These are phyloP conservation scores for Cheilosia scutellata DNA, from an alignment of 2,888 invertebrate species.

Conservation along the genomic window DNA sequence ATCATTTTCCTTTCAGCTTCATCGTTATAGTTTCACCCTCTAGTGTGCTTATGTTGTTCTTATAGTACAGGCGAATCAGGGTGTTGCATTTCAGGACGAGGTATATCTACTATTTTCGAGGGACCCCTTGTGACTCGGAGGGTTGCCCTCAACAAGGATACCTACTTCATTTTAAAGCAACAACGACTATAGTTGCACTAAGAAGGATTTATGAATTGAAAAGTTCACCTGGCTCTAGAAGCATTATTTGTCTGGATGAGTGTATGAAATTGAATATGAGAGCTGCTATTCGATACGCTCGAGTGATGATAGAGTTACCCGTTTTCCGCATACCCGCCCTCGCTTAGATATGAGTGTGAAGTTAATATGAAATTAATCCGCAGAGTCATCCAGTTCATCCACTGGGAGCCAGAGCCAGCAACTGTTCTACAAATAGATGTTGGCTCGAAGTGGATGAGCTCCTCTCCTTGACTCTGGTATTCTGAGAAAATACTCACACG, in stretches of 20 bases:
- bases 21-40: neutral
- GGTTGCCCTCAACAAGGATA: neutral
- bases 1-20: neutral
- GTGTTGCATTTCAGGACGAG: slow-evolving; percentile 14
- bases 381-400: too few species aligned
- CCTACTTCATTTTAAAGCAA: neutral
- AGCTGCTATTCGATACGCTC: slow-evolving; percentile 8
- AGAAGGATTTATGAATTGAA: slow-evolving; percentile 2
- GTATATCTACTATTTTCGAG: neutral
- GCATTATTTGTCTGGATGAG: neutral
- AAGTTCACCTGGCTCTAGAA: slow-evolving; percentile 1
- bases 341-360: too few species aligned
- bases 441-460: too few species aligned
- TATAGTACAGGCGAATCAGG: neutral
- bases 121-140: neutral
- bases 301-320: slow-evolving; percentile 21
- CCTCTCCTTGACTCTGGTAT: too few species aligned
- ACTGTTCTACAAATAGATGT: too few species aligned
- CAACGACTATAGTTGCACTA: neutral
- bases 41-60: neutral
- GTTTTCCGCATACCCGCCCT: neutral
- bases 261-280: slow-evolving; percentile 18
- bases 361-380: too few species aligned
- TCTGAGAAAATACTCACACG: too few species aligned
- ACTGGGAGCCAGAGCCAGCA: too few species aligned